phyloP scores from a whole-genome alignment of 2,797 vertebrate species.

The Crossoptilon crossoptilon region DNA sequence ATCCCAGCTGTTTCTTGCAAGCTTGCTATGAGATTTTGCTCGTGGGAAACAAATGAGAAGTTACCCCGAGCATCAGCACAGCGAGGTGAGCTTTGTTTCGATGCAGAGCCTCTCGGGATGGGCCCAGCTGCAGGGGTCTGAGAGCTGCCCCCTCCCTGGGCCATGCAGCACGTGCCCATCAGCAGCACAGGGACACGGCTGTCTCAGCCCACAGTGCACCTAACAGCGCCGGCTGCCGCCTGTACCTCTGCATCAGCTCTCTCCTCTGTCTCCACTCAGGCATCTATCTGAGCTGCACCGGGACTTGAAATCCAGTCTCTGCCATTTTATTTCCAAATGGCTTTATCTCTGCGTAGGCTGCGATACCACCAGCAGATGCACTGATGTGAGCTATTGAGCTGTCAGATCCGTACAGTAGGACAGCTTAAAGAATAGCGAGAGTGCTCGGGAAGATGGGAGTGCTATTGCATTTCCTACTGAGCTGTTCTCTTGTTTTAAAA shows the following conservation, averaged over 20 bases:
- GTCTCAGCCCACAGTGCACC: not conserved
- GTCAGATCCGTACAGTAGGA: not conserved
- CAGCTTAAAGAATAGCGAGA: not conserved
- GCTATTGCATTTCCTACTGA: not conserved
- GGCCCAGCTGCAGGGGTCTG: too few relatives aligned
- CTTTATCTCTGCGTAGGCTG: not conserved
- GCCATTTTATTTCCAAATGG: not conserved
- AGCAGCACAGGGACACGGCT: too few relatives aligned
- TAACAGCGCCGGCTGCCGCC: not conserved
- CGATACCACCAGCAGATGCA: not conserved
- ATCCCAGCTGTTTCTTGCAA: not conserved
- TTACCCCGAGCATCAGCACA: not conserved
- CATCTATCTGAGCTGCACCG: too few relatives aligned
- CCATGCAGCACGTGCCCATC: accelerated
- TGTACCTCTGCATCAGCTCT: not conserved
- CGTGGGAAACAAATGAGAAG: not conserved
- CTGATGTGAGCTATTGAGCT: not conserved
- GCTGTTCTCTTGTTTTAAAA: not conserved
- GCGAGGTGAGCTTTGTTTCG: not conserved
- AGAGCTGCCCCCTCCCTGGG: not conserved
- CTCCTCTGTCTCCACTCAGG: not conserved
- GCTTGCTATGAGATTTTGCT: not conserved
- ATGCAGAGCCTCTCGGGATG: not conserved
- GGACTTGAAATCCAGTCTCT: not conserved
- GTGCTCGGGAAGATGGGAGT: not conserved